These are phyloP conservation scores for Darevskia nairensis DNA, from an alignment of 2,797 vertebrate species.

Conservation along the genomic window DNA sequence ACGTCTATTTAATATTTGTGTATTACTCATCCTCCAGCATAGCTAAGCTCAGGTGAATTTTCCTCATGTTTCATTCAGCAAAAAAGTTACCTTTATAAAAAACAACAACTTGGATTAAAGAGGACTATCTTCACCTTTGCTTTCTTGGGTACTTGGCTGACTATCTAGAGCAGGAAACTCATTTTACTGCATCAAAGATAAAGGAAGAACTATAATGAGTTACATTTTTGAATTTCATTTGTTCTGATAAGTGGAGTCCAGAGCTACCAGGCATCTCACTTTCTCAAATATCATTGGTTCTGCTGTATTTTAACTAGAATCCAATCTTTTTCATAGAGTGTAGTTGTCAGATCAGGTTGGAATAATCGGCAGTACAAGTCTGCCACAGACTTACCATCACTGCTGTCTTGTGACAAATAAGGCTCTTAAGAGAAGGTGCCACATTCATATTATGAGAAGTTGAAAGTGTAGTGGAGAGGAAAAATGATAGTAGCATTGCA, in stretches of 20 bases:
- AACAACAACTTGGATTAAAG: background rate
- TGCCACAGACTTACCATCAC: slow-evolving; percentile 6
- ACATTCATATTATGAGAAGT: slow-evolving; percentile 20
- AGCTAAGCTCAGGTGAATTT: background rate
- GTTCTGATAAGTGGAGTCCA: background rate
- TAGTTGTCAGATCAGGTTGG: background rate
- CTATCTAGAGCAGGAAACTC: background rate
- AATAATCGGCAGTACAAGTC: background rate
- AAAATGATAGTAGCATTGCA: slow-evolving; percentile 53
- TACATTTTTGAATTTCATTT: background rate
- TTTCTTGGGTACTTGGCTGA: background rate
- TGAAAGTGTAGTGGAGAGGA: slow-evolving; percentile 20
- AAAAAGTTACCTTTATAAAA: background rate
- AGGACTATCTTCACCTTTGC: background rate
- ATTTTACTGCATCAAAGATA: background rate
- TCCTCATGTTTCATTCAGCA: background rate
- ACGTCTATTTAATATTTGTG: background rate
- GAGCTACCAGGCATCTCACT: background rate
- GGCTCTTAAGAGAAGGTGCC: slow-evolving; percentile 27
- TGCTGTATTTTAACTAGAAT: background rate
- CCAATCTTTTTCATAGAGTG: background rate
- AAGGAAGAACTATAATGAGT: background rate
- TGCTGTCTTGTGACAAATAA: slow-evolving; percentile 35
- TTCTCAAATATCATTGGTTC: background rate
- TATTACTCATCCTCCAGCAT: background rate